Conservation (phyloP, 2,113 vertebrate species). For the Neogobius melanostomus region DNA sequence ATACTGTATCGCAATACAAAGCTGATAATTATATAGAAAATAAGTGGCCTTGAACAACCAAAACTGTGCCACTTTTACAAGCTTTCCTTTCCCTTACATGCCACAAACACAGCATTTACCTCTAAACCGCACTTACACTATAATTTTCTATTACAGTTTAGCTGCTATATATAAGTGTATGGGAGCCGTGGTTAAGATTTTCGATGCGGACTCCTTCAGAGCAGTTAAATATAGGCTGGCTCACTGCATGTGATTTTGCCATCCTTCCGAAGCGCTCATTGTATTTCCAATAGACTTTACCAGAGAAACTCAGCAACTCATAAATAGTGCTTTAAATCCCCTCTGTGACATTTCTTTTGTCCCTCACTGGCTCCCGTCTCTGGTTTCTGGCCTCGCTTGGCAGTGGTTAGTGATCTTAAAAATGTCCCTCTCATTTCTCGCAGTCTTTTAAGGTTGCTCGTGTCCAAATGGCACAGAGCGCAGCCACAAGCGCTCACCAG, state of each 20-base stretch:
- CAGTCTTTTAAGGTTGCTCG: conserved; percentile 43
- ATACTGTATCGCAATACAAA: conserved; percentile 16
- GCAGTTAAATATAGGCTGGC: conserved; percentile 55
- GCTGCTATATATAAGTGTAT: conserved; percentile 43
- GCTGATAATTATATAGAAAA: conserved; percentile 21
- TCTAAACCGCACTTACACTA: conserved; percentile 35
- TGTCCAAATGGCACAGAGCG: conserved; percentile 55
- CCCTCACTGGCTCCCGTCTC: conserved; percentile 12
- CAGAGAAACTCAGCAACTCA: conserved; percentile 32
- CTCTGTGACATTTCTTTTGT: conserved; percentile 29
- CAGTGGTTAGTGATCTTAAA: conserved; percentile 50
- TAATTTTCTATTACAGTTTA: conserved; percentile 47
- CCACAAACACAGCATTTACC: conserved; percentile 34
- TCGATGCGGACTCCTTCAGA: conserved; percentile 44
- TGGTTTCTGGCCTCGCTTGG: conserved; percentile 44
- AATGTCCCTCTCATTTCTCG: conserved; percentile 38
- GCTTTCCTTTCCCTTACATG: conserved; percentile 33
- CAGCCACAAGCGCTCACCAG: conserved; percentile 47
- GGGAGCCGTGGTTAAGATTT: conserved; percentile 38
- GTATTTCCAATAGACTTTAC: conserved; percentile 1
- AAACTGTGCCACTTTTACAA: conserved; percentile 42
- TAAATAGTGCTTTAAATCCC: conserved; percentile 39
- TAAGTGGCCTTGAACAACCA: conserved; percentile 12
- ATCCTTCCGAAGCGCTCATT: conserved; percentile 23
- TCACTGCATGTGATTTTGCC: conserved; percentile 42